These are phyloP conservation scores for Ormyrus pomaceus DNA, from an alignment of 2,888 invertebrate genomes.

Conservation along the genomic window DNA sequence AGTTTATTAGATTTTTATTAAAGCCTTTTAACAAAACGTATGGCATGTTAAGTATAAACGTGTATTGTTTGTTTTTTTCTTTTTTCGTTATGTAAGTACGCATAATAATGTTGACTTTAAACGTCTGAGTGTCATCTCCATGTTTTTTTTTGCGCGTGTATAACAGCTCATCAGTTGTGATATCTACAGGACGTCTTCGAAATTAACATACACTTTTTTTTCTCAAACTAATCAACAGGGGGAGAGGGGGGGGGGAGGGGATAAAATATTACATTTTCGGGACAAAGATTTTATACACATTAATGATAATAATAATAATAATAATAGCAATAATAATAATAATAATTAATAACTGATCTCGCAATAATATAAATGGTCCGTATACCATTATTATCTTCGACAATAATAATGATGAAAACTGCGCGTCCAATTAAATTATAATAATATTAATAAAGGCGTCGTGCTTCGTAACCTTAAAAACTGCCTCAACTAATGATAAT, in stretches of 20 bases:
- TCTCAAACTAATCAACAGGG: slow-evolving; percentile 68
- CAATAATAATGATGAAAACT: slow-evolving; percentile 60
- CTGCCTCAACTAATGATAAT: slow-evolving; percentile 52
- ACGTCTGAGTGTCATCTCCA: slow-evolving; percentile 17
- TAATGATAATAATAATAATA: slow-evolving; percentile 64
- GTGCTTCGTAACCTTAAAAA: slow-evolving; percentile 26
- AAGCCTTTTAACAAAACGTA: slow-evolving; percentile 31
- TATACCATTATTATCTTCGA: slow-evolving; percentile 50
- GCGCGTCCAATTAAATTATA: slow-evolving; percentile 48
- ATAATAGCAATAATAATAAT: slow-evolving; percentile 61
- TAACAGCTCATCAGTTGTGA: slow-evolving; percentile 61
- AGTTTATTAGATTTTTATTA: slow-evolving; percentile 17
- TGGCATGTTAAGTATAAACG: slow-evolving; percentile 43
- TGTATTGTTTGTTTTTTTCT: slow-evolving; percentile 36
- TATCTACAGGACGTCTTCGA: slow-evolving; percentile 69
- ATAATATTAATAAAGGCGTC: slow-evolving; percentile 48
- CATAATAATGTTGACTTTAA: slow-evolving; percentile 18
- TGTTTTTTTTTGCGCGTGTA: slow-evolving; percentile 58
- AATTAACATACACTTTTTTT: slow-evolving; percentile 60
- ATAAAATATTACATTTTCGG: slow-evolving; percentile 70
- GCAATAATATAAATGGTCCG: slow-evolving; percentile 25
- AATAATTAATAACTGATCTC: slow-evolving; percentile 53
- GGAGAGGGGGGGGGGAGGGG: slow-evolving; percentile 56
- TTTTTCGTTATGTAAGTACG: slow-evolving; percentile 18
- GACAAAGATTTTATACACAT: slow-evolving; percentile 67